Percentiles rank a stretch among this genome's conserved stretches.
These are phyloP conservation scores for Lydus trimaculatus DNA, from an alignment of 2,888 invertebrate genomes.

Conservation along the genomic window DNA sequence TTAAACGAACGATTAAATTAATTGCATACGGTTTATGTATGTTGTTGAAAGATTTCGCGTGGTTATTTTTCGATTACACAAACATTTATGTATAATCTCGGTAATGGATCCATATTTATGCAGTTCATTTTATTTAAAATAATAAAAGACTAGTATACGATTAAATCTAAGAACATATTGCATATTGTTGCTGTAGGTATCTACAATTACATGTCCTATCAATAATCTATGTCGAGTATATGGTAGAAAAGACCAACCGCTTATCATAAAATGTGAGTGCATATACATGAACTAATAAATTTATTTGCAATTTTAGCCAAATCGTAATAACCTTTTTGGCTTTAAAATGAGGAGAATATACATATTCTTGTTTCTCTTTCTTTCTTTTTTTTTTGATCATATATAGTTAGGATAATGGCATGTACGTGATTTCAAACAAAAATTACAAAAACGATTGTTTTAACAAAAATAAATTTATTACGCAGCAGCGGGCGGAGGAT, in stretches of 20 bases:
- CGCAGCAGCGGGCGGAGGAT: neutral
- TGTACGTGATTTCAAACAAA: slow-evolving; percentile 11
- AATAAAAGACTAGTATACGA: slow-evolving; percentile 21
- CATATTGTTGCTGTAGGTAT: slow-evolving; percentile 20
- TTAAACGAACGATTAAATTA: slow-evolving; percentile 26
- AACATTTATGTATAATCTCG: neutral
- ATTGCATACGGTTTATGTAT: slow-evolving; percentile 4
- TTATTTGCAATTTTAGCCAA: slow-evolving; percentile 13
- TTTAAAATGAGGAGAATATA: neutral
- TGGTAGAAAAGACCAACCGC: slow-evolving; percentile 28
- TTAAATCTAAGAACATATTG: slow-evolving; percentile 26
- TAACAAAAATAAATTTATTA: slow-evolving; percentile 1
- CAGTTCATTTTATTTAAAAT: neutral
- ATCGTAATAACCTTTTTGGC: slow-evolving; percentile 6
- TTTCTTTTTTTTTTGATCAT: no score
- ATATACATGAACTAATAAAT: slow-evolving; percentile 29
- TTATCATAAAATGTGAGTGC: slow-evolving; percentile 24
- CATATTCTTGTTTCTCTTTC: neutral
- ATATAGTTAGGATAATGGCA: neutral
- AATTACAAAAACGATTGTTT: neutral
- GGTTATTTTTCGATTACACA: neutral
- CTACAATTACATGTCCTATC: slow-evolving; percentile 34
- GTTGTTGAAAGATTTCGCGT: neutral
- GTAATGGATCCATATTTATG: neutral
- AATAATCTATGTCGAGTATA: slow-evolving; percentile 30